Conservation (phyloP, 2,113 vertebrate genomes). For the Serinus canaria region DNA sequence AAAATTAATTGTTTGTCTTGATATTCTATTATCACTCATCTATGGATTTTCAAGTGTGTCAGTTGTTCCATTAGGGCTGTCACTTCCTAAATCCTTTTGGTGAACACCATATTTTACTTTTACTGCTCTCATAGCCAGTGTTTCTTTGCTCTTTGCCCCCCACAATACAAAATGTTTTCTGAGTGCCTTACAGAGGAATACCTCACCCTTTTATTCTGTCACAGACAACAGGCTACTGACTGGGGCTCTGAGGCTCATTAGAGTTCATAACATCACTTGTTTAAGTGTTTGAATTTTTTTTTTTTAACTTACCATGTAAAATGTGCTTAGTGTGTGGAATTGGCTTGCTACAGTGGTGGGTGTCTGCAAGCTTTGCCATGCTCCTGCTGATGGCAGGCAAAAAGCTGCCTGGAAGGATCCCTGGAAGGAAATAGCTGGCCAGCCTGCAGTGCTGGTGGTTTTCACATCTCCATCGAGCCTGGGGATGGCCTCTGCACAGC, state of each 20-base stretch:
- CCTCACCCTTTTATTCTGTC: not conserved
- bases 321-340: not conserved
- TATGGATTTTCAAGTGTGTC: not conserved
- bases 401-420: not conserved
- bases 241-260: not conserved
- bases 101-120: not conserved
- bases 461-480: not conserved
- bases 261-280: not conserved
- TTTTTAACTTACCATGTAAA: not conserved
- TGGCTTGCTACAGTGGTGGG: not conserved
- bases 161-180: not conserved
- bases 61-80: not conserved
- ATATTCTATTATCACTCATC: not conserved
- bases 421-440: not conserved
- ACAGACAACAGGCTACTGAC: not conserved
- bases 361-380: not conserved
- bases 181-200: not conserved
- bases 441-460: not conserved
- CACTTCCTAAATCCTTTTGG: not conserved
- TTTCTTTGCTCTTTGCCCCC: not conserved
- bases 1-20: constrained; percentile 7
- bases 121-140: not conserved
- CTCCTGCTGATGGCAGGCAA: not conserved
- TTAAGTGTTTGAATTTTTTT: not conserved
- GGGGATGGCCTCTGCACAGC: not conserved